phyloP scores from a whole-genome alignment of 2,113 vertebrate genomes.

The Lutjanus erythropterus region DNA sequence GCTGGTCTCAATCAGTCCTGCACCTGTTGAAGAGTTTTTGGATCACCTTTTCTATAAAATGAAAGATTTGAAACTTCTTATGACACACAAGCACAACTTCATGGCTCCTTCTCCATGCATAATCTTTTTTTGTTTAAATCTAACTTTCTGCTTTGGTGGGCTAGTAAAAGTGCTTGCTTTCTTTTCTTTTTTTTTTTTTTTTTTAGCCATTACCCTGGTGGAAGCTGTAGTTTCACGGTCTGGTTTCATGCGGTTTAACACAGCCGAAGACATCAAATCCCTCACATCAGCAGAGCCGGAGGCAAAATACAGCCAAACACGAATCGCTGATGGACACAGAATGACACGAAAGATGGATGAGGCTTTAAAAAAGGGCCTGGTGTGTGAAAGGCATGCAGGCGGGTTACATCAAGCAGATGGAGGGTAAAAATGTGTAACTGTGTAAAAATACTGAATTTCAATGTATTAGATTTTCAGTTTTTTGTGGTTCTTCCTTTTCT shows the following conservation, averaged over 20 bases:
- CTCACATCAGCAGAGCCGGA: slow-evolving; percentile 40
- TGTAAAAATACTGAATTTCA: not conserved
- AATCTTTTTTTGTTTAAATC: not conserved
- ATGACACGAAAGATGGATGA: slow-evolving; percentile 40
- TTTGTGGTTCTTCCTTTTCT: not conserved
- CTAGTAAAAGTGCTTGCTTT: not conserved
- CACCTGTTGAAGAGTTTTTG: not conserved
- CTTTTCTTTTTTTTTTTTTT: no score
- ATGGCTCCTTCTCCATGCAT: not conserved
- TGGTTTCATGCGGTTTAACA: slow-evolving; percentile 1
- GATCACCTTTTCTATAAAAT: not conserved
- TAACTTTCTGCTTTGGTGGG: slow-evolving; percentile 1
- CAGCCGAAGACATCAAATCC: slow-evolving; percentile 22
- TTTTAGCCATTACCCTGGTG: not conserved
- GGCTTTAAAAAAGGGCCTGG: not conserved
- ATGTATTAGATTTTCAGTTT: not conserved
- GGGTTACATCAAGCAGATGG: slow-evolving; percentile 1
- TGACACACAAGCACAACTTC: not conserved
- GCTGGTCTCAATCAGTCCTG: not conserved
- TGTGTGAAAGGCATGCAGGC: not conserved
- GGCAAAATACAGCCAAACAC: slow-evolving; percentile 17
- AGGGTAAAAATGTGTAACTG: not conserved
- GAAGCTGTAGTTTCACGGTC: not conserved
- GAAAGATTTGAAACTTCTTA: not conserved
- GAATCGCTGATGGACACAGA: slow-evolving; percentile 48